These are phyloP conservation scores for Hippocampus abdominalis DNA, from an alignment of 2,113 vertebrate genomes.

Conservation along the genomic window DNA sequence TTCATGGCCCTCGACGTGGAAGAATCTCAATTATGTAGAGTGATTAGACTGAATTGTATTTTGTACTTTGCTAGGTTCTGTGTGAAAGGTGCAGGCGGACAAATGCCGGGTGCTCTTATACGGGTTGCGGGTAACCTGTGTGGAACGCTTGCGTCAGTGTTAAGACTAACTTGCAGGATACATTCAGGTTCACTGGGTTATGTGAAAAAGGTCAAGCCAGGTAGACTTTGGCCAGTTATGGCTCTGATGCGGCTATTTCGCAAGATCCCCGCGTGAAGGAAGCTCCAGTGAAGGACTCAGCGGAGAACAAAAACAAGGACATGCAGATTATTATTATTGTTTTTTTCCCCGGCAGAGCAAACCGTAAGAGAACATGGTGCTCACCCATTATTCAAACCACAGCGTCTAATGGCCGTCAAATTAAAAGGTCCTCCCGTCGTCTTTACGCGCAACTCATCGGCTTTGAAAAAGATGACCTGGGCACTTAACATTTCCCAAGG, in stretches of 20 bases:
- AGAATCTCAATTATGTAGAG: too few species aligned
- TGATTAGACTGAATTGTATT: too few species aligned
- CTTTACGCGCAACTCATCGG: constrained; percentile 40
- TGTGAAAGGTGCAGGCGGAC: too few species aligned
- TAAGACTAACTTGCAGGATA: too few species aligned
- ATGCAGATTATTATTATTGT: constrained; percentile 12
- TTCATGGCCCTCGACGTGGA: too few species aligned
- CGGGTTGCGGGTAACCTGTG: too few species aligned
- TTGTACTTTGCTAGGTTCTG: too few species aligned
- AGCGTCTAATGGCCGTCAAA: constrained; percentile 49
- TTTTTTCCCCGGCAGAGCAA: constrained; percentile 18
- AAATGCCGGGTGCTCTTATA: too few species aligned
- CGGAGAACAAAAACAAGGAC: constrained; percentile 32
- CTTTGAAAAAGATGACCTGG: constrained; percentile 51
- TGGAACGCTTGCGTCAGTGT: too few species aligned
- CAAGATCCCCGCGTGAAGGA: constrained; percentile 32
- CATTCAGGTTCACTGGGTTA: too few species aligned
- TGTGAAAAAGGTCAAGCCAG: too few species aligned
- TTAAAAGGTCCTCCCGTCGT: constrained; percentile 52
- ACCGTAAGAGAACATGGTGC: constrained; percentile 31
- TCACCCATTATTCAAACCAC: constrained; percentile 56
- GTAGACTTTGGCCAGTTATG: background rate
- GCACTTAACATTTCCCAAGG: constrained; percentile 35
- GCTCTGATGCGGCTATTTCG: background rate
- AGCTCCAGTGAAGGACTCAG: constrained; percentile 8